Evolutionary conservation across 2,888 invertebrate species (phyloP), one percentile per base, ranked within the genome.

Genomic region (Acronicta aceris): DNA sequence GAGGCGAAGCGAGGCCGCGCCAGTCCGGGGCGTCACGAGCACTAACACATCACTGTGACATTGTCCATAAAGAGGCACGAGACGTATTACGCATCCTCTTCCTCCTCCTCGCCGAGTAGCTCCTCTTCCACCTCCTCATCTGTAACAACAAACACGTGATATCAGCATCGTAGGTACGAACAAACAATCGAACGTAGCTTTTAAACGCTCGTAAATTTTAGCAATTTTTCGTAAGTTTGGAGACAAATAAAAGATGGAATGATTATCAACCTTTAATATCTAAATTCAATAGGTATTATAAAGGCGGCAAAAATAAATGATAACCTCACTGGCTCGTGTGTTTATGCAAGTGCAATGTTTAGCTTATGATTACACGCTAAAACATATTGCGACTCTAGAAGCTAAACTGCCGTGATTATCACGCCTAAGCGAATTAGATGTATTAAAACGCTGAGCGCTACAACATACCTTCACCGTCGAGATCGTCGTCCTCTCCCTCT

Each of bases 401-500:
- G 38, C 36, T 41, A 47, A 30, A 53, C 30, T 40, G 17, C 27
- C 42, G 46, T 57, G 59, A 51, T 61, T 50, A 54, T 50, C 30
- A 57, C 21, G 38, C 40, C 10, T 40, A 46, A 21, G 13, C 8
- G n/a, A 21, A 36, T 41, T 9, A 38, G 15, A 54, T 33, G 36
- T 42, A 47, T 15, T 15, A 36, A 10, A 47, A 33, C 48, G n/a
- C 9, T 13, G 16, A 43, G 15, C 25, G 50, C n/a, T 61, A 81
- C 33, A 38, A 38, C 75, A 63, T 25, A 81, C 69, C 69, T 59
- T 89, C 92, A 89, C 96, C 96, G 79, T 95, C 96, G 85, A 96
- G 94, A 85, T 96, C 96, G 78, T 96, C 96, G n/a, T 96, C 96
- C 71, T 95, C 95, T 55, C 94, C 95, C 70, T 96, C 96, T 17